These are phyloP conservation scores for Peucedramus taeniatus DNA, from an alignment of 2,113 vertebrate species.

Conservation along the genomic window DNA sequence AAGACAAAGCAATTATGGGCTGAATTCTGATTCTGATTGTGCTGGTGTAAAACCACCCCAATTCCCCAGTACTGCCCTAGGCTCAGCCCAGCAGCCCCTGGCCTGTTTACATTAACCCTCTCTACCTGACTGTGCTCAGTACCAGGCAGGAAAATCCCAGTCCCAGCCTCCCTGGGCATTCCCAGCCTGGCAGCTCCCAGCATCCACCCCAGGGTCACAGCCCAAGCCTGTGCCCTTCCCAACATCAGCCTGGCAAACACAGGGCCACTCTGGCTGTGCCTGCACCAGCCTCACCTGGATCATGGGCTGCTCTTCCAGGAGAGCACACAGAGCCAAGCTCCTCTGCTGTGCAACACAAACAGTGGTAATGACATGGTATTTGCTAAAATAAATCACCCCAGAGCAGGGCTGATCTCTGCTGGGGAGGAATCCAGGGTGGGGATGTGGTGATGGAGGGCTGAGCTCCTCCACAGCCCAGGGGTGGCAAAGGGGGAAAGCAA, in stretches of 20 bases:
- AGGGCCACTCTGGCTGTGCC: not conserved
- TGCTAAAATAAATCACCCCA: not conserved
- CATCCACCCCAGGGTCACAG: not conserved
- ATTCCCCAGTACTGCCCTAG: rapidly evolving
- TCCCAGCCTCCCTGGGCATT: not conserved
- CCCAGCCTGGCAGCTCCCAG: not conserved
- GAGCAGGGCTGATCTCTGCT: not conserved
- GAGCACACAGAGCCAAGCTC: not conserved
- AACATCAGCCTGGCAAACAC: not conserved
- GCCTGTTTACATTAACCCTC: no score
- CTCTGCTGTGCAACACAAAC: not conserved
- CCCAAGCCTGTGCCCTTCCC: not conserved
- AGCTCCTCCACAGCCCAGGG: not conserved
- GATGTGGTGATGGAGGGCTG: not conserved
- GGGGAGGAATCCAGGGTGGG: not conserved
- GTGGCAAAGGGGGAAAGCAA: not conserved
- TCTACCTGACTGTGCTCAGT: not conserved
- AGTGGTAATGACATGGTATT: not conserved
- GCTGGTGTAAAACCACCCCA: not conserved
- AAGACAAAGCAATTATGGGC: not conserved
- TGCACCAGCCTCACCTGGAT: not conserved
- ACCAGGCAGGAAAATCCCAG: not conserved
- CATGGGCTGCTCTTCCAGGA: not conserved
- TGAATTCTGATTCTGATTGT: not conserved
- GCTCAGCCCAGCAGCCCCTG: not conserved